These are phyloP conservation scores for Nannoperca australis DNA, from an alignment of 2,797 vertebrate genomes.

Conservation along the genomic window DNA sequence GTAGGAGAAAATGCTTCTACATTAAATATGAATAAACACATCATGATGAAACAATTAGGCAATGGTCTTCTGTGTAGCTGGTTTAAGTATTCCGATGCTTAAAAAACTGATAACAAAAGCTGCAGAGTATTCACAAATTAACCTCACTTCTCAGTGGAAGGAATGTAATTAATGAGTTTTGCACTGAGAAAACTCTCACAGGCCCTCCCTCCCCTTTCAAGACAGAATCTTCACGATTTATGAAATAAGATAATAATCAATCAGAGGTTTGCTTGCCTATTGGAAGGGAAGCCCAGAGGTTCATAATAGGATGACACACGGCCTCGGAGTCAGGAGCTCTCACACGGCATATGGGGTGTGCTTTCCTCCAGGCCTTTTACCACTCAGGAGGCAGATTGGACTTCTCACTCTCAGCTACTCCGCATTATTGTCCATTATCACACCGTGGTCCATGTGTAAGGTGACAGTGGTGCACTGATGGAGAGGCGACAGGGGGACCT, in stretches of 20 bases:
- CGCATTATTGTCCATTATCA: slow-evolving; percentile 89
- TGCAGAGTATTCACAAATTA: slow-evolving; percentile 60
- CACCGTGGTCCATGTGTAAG: slow-evolving; percentile 82
- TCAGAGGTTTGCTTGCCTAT: slow-evolving; percentile 34
- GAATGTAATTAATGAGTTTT: slow-evolving; percentile 58
- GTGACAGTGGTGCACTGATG: slow-evolving; percentile 86
- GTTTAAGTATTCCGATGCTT: slow-evolving; percentile 59
- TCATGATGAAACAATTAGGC: slow-evolving; percentile 85
- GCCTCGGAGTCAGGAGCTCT: slow-evolving; percentile 63
- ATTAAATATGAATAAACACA: slow-evolving; percentile 86
- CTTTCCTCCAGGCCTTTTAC: slow-evolving; percentile 77
- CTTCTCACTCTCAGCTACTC: slow-evolving; percentile 82
- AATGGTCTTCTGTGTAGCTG: slow-evolving; percentile 67
- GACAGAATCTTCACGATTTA: slow-evolving; percentile 42
- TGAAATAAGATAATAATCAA: slow-evolving; percentile 65
- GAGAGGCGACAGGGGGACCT: slow-evolving; percentile 85
- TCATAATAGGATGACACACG: slow-evolving; percentile 52
- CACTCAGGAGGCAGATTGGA: slow-evolving; percentile 84
- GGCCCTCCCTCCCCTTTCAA: slow-evolving; percentile 4
- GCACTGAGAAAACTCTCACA: slow-evolving; percentile 28
- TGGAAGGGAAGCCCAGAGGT: slow-evolving; percentile 49
- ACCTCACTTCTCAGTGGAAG: slow-evolving; percentile 44
- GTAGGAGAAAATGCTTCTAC: slow-evolving; percentile 72
- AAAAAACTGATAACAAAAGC: slow-evolving; percentile 68
- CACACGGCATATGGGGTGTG: slow-evolving; percentile 64